Evolutionary conservation across 2,113 vertebrate genomes (phyloP).

Genomic region (Maccullochella peelii): DNA sequence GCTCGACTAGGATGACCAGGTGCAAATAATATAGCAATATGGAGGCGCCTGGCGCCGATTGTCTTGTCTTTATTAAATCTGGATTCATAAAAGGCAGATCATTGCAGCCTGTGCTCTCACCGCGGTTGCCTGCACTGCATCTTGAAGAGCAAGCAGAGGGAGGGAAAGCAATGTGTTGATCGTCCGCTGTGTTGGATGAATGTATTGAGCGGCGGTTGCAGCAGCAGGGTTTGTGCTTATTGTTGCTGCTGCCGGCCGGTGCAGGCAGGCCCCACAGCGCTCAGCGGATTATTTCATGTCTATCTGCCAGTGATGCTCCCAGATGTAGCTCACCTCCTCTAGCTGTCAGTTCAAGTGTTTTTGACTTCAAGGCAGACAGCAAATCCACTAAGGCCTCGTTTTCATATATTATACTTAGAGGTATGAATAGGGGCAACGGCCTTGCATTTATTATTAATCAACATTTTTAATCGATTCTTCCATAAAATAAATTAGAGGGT

Average conservation of each 20-base stretch:
- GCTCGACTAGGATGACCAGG: constrained; percentile 52
- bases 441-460: constrained; percentile 19
- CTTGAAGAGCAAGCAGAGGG: constrained; percentile 19
- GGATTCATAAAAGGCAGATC: constrained; percentile 47
- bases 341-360: constrained; percentile 39
- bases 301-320: constrained; percentile 65
- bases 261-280: constrained; percentile 57
- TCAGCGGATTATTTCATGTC: constrained; percentile 62
- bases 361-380: constrained; percentile 4
- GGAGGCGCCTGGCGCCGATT: constrained; percentile 40
- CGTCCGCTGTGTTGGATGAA: constrained; percentile 29
- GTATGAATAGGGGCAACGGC: background rate
- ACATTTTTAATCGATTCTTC: background rate
- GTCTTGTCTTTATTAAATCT: background rate
- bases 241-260: constrained; percentile 71
- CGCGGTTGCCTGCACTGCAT: constrained; percentile 24
- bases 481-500: background rate
- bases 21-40: constrained; percentile 58
- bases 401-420: background rate
- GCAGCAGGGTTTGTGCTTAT: constrained; percentile 36
- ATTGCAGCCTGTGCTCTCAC: constrained; percentile 35
- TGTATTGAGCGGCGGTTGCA: constrained; percentile 12
- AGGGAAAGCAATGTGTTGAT: constrained; percentile 34
- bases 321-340: constrained; percentile 53
- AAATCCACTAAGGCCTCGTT: constrained; percentile 28